phyloP scores from a whole-genome alignment of 2,888 invertebrate species.

The Heptascelio sp. region DNA sequence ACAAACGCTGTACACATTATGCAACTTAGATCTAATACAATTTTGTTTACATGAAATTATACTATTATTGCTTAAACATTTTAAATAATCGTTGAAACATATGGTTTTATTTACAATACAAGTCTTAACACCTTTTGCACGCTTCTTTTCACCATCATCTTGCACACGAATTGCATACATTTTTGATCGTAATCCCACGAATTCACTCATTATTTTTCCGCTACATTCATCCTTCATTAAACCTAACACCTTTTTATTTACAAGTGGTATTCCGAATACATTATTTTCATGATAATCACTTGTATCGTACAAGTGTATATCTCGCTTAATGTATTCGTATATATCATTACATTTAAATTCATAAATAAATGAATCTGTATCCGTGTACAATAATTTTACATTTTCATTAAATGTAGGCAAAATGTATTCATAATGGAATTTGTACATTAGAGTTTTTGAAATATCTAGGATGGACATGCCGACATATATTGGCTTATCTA shows the following conservation, averaged over 20 bases:
- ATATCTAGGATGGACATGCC: conserved; percentile 1
- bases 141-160: no score
- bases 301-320: conserved; percentile 78
- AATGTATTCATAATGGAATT: conserved; percentile 59
- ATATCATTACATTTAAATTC: conserved; percentile 79
- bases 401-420: conserved; percentile 18
- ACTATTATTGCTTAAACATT: not conserved
- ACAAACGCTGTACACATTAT: conserved; percentile 11
- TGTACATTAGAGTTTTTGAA: conserved; percentile 48
- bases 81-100: not conserved
- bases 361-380: conserved; percentile 78
- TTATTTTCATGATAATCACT: conserved; percentile 70
- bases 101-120: not conserved
- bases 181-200: not conserved
- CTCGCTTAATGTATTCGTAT: conserved; percentile 74
- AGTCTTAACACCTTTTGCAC: no score
- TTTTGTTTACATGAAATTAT: conserved; percentile 1
- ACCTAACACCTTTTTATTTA: not conserved
- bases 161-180: not conserved
- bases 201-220: conserved; percentile 36
- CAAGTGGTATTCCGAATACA: conserved; percentile 46
- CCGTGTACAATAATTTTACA: conserved; percentile 75
- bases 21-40: conserved; percentile 17
- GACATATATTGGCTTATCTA: not conserved
- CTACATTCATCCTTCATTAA: conserved; percentile 21